A percentile compares a stretch with the other conserved stretches of the same genome.
Conservation (phyloP, 2,113 vertebrate genomes). For the Passer domesticus region DNA sequence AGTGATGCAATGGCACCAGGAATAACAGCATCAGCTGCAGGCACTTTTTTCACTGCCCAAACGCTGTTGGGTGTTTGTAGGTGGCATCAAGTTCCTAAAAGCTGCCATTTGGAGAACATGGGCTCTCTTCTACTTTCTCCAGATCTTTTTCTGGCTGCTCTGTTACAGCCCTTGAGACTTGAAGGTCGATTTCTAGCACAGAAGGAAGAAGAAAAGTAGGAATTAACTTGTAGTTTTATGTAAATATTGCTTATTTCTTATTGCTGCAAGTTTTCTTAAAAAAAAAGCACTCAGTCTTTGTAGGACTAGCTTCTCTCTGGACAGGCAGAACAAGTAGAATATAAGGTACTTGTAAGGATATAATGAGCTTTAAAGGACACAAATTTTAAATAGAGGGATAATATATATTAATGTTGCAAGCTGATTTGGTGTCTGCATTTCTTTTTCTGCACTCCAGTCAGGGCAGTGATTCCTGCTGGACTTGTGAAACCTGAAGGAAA, state of each 20-base stretch:
- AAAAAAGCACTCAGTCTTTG: neutral
- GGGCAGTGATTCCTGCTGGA: neutral
- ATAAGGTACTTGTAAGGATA: neutral
- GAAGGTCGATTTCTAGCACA: neutral
- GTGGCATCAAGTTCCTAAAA: neutral
- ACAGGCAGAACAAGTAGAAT: neutral
- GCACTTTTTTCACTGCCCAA: neutral
- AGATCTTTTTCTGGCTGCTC: neutral
- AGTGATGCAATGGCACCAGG: neutral
- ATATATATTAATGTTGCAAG: neutral
- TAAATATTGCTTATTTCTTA: neutral
- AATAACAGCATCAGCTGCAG: neutral
- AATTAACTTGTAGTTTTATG: neutral
- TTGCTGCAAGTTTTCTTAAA: neutral
- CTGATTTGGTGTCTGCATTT: neutral
- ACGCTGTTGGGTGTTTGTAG: neutral
- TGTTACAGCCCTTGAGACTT: neutral
- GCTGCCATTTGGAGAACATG: neutral
- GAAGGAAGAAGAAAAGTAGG: neutral
- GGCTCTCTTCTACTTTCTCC: neutral
- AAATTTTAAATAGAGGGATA: neutral
- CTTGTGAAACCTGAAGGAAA: neutral
- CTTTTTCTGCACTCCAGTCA: neutral
- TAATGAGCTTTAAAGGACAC: neutral
- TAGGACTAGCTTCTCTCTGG: neutral